These are phyloP conservation scores for Drosophila parthenogenetica DNA, from an alignment of 2,888 invertebrate species.

Conservation along the genomic window DNA sequence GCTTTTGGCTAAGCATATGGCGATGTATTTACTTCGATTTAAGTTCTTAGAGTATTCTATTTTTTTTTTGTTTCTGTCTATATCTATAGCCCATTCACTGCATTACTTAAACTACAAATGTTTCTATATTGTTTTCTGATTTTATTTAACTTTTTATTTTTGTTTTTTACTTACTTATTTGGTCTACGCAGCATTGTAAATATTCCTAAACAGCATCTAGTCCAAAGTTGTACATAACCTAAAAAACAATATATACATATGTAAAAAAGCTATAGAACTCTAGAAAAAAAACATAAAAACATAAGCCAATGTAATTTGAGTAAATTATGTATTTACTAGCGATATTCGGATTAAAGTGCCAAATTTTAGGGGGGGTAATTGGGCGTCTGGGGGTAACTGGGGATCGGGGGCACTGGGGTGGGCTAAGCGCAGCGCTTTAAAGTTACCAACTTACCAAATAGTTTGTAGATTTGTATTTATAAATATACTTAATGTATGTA, in stretches of 20 bases:
- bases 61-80: slow-evolving; percentile 8
- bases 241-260: slow-evolving; percentile 1
- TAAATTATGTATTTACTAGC: slow-evolving; percentile 49
- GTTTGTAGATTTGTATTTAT: slow-evolving; percentile 41
- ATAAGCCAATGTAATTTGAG: neutral
- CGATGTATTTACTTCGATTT: slow-evolving; percentile 71
- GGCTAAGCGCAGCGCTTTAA: neutral
- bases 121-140: neutral
- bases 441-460: slow-evolving; percentile 27
- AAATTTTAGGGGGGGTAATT: slow-evolving; percentile 15
- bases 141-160: neutral
- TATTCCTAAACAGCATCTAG: slow-evolving; percentile 74
- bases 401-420: neutral
- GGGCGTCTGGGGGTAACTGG: neutral
- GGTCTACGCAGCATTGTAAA: slow-evolving; percentile 60
- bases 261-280: slow-evolving; percentile 8
- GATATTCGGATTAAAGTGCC: slow-evolving; percentile 22
- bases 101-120: slow-evolving; percentile 2
- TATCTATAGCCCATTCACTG: slow-evolving; percentile 39
- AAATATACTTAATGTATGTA: slow-evolving; percentile 4
- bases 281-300: slow-evolving; percentile 19
- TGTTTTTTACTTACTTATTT: slow-evolving; percentile 4
- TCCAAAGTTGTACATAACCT: slow-evolving; percentile 70
- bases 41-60: slow-evolving; percentile 63
- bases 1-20: slow-evolving; percentile 46